Evolutionary conservation across 2,888 invertebrate genomes (phyloP).

Genomic region (Lithophane leautieri): DNA sequence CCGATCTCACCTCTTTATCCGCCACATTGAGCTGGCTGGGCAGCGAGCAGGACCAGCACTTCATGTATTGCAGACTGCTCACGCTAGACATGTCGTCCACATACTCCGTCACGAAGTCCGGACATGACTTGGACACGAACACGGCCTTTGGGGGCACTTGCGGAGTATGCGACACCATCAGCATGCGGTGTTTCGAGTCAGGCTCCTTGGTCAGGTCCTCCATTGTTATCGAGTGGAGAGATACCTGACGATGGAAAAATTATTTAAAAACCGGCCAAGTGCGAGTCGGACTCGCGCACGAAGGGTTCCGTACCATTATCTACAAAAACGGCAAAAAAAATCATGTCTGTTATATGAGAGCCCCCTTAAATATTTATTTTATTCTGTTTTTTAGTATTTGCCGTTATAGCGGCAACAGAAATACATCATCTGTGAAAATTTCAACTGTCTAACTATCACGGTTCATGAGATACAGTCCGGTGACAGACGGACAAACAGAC

Average conservation of each 20-base stretch:
- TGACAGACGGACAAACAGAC: too few relatives aligned
- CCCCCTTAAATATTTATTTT: too few relatives aligned
- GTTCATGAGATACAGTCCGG: too few relatives aligned
- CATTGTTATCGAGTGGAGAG: slow-evolving; percentile 96
- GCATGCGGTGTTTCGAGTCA: slow-evolving; percentile 95
- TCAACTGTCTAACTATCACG: too few relatives aligned
- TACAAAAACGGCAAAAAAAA: too few relatives aligned
- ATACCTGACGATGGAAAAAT: slow-evolving; percentile 87
- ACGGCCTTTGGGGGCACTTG: slow-evolving; percentile 86
- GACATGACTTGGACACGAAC: slow-evolving; percentile 95
- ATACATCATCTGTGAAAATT: too few relatives aligned
- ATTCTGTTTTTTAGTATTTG: too few relatives aligned
- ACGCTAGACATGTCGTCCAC: slow-evolving; percentile 63
- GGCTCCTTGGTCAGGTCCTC: slow-evolving; percentile 96
- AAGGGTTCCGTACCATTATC: too few relatives aligned
- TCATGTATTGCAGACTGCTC: slow-evolving; percentile 61
- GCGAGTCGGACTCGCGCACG: too few relatives aligned
- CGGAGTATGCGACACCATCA: slow-evolving; percentile 94
- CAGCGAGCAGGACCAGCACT: slow-evolving; percentile 72
- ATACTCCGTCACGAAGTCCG: slow-evolving; percentile 90
- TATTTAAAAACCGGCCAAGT: too few relatives aligned
- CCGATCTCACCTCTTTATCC: slow-evolving; percentile 70
- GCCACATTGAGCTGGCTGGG: slow-evolving; percentile 77
- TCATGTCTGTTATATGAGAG: too few relatives aligned
- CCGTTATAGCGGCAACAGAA: too few relatives aligned